phyloP scores from a whole-genome alignment of 23 tunicate genomes.

The Styela clava region DNA sequence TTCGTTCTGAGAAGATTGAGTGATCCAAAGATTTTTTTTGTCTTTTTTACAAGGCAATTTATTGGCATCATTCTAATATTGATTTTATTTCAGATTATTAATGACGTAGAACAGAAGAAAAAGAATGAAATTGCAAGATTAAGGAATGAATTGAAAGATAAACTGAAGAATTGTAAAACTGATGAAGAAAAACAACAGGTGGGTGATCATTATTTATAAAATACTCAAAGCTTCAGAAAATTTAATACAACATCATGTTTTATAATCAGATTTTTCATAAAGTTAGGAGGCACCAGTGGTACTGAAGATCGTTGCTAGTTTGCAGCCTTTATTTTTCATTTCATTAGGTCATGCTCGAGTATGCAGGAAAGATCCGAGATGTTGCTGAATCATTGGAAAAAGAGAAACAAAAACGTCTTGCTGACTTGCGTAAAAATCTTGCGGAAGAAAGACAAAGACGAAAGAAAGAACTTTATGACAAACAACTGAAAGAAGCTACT shows the following conservation, averaged over 20 bases:
- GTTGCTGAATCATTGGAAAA: conserved; percentile 62
- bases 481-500: conserved; percentile 66
- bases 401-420: conserved; percentile 66
- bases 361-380: conserved; percentile 54
- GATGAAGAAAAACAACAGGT: conserved; percentile 96
- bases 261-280: no score
- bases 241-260: no score
- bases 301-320: no score
- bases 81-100: conserved; percentile 62
- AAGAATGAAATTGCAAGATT: conserved; percentile 43
- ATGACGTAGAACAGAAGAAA: conserved; percentile 77
- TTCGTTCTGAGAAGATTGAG: no score
- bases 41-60: no score
- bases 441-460: conserved; percentile 71
- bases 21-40: no score
- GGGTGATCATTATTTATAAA: neutral
- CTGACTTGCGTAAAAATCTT: conserved; percentile 57
- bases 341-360: conserved; percentile 76
- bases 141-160: conserved; percentile 62
- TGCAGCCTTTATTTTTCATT: neutral
- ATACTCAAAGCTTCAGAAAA: no score
- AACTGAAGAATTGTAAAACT: conserved; percentile 67
- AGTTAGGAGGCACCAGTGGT: no score
- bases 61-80: no score
- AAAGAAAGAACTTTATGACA: conserved; percentile 65